Evolutionary conservation across 2,113 vertebrate species (phyloP).

Genomic region (Cyanocitta stelleri): DNA sequence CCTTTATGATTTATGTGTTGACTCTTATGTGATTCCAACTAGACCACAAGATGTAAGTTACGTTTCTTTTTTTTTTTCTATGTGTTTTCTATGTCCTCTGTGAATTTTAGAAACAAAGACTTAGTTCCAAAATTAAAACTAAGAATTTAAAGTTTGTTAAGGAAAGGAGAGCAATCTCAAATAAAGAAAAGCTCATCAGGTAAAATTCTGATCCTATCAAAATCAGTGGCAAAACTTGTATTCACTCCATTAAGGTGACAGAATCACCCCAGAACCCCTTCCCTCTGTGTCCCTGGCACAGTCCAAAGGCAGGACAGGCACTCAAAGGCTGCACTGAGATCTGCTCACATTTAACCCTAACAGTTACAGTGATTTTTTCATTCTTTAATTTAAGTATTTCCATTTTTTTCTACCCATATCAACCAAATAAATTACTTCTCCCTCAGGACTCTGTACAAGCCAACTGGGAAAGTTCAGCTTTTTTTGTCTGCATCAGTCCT

Average conservation of each 20-base stretch:
- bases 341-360: background rate
- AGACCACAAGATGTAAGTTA: background rate
- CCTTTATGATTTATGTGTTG: background rate
- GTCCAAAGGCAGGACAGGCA: background rate
- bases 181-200: background rate
- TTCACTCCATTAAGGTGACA: background rate
- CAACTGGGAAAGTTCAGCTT: background rate
- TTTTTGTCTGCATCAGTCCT: background rate
- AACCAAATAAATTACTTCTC: background rate
- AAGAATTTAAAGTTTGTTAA: background rate
- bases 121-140: background rate
- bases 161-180: background rate
- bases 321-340: background rate
- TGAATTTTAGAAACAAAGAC: background rate
- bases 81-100: background rate
- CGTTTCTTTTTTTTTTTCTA: background rate
- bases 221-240: background rate
- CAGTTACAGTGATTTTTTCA: background rate
- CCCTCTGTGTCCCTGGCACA: background rate
- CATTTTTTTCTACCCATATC: background rate
- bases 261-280: background rate
- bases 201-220: background rate
- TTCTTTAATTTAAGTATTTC: background rate
- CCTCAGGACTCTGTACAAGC: background rate
- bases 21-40: background rate